Evolutionary conservation across 2,888 invertebrate genomes (phyloP), one percentile per base, ranked within the genome.

Genomic region (Sarcophaga variegata): DNA sequence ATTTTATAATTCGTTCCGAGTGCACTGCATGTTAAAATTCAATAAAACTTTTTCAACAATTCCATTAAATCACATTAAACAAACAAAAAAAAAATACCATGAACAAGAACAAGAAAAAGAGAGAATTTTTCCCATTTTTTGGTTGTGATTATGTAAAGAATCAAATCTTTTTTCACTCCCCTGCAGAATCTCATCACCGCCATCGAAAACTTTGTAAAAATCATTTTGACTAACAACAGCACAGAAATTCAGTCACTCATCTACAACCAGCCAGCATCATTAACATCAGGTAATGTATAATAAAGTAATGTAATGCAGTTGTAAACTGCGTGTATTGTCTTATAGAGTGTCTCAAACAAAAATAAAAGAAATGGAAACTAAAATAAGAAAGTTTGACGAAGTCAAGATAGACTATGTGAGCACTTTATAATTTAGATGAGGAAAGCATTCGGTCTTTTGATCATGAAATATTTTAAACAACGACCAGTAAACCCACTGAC

Each of bases 11-110:
- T 78, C 78, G 78, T 78, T 74, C 74, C 37, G 62, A 17, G 27
- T 0, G 2, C 72, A 60, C 67, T 74, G 67, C 78, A 83, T 78
- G 72, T 74, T 78, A 22, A 67, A 83, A 78, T 74, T 83, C 67
- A 83, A 83, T 74, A 78, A 78, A 83, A 78, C 60, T 78, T 37
- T 6, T 78, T 74, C 3, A 78, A 83, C 60, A 74, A 74, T 74
- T 83, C 62, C 27, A 78, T 83, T 78, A 67, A 74, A 83, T 78
- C 62, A 67, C 63, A 83, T 74, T 62, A 67, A 25, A 25, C 0
- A 27, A 6, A 25, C 22, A 22, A 22, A 22, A 22, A 22, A 22
- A 1, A 1, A 22, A 25, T 22, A 25, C 3, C 25, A 25, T 22
- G 22, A 25, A 25, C 3, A 20, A 75, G 70, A 27, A 69, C 81